A percentile compares a stretch with the other conserved stretches of the same genome.
Conservation (phyloP, 1,140 invertebrate genomes). For the Schlechtendalia chinensis region DNA sequence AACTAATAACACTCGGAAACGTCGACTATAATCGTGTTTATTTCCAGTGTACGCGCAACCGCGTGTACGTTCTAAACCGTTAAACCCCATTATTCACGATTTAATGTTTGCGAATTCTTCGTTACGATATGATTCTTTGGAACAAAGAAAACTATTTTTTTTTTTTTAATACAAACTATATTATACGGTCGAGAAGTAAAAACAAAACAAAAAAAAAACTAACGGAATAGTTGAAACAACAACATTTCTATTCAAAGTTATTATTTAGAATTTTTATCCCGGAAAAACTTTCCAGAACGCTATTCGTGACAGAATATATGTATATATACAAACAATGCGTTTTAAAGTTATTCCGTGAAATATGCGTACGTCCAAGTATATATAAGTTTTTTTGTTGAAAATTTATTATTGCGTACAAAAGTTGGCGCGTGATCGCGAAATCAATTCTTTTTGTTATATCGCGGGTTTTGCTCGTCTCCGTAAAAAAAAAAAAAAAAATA, state of each 20-base stretch:
- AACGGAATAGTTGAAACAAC: neutral
- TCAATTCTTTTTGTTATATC: neutral
- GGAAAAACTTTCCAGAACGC: neutral
- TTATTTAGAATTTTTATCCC: neutral
- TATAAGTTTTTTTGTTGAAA: neutral
- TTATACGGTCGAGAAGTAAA: neutral
- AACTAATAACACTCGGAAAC: neutral
- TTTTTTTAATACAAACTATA: neutral
- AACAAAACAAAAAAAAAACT: neutral
- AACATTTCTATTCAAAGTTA: neutral
- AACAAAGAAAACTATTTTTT: neutral
- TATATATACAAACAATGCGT: neutral
- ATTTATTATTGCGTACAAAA: neutral
- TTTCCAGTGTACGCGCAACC: too few species aligned
- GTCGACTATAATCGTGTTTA: neutral
- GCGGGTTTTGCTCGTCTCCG: neutral
- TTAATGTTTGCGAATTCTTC: too few species aligned
- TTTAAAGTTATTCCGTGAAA: neutral
- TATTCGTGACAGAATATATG: neutral
- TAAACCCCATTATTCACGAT: too few species aligned
- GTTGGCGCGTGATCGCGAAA: neutral
- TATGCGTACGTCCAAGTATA: neutral
- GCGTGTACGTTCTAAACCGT: neutral
- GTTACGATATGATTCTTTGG: neutral
- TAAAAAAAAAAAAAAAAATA: neutral